phyloP scores from a whole-genome alignment of 1,140 invertebrate species.

The Pseudomyrmex flavicornis region DNA sequence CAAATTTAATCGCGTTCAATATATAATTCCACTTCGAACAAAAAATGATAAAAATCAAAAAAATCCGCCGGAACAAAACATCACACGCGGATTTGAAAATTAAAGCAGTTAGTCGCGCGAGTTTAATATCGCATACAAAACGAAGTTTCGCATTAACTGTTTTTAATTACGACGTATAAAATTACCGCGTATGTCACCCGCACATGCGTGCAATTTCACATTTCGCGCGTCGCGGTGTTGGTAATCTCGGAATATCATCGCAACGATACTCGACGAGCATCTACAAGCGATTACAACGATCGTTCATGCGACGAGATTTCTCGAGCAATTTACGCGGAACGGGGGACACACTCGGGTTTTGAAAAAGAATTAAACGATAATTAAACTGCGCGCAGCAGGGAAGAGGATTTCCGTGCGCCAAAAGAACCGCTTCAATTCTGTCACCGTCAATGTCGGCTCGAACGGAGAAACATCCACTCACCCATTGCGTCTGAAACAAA shows the following conservation, averaged over 20 bases:
- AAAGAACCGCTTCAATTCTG: conserved; percentile 28
- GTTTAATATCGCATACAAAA: neutral
- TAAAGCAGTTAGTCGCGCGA: neutral
- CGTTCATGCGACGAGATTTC: conserved; percentile 43
- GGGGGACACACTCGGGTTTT: too few relatives aligned
- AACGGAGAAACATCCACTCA: conserved; percentile 76
- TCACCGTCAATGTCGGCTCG: conserved; percentile 49
- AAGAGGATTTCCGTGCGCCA: conserved; percentile 43
- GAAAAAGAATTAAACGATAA: conserved; percentile 70
- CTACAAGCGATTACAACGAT: conserved; percentile 63
- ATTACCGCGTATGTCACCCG: conserved; percentile 6
- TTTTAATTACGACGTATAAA: conserved; percentile 29
- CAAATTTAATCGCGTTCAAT: conserved; percentile 39
- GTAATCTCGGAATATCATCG: conserved; percentile 1
- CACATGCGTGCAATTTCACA: conserved; percentile 9
- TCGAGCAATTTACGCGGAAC: neutral
- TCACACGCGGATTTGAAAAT: conserved; percentile 21
- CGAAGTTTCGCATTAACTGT: conserved; percentile 12
- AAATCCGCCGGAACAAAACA: conserved; percentile 8
- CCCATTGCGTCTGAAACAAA: conserved; percentile 85
- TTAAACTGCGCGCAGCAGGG: conserved; percentile 59
- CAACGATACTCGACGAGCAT: conserved; percentile 22
- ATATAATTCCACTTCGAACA: neutral
- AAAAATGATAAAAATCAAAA: neutral
- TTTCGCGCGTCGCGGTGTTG: conserved; percentile 3